These are phyloP conservation scores for Coregonus ussuriensis DNA, from an alignment of 2,797 vertebrate species.

Conservation along the genomic window DNA sequence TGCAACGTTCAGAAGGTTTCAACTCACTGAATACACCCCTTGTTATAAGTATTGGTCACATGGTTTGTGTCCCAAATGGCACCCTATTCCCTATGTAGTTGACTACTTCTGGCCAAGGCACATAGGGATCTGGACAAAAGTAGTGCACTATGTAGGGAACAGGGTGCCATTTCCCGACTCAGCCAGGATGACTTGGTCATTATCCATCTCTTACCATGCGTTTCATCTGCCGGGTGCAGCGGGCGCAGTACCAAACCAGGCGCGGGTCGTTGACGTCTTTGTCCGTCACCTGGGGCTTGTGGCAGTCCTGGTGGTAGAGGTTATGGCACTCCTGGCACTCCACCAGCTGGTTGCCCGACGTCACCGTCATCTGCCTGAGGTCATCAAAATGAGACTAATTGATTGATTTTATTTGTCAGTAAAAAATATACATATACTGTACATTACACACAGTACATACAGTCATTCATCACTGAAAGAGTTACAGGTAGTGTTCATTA, in stretches of 20 bases:
- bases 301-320: slow-evolving; percentile 98
- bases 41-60: neutral
- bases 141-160: too few relatives aligned
- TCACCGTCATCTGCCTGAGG: slow-evolving; percentile 95
- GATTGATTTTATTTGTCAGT: neutral
- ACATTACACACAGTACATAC: neutral
- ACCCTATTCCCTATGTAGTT: too few relatives aligned
- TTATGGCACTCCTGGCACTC: slow-evolving; percentile 99
- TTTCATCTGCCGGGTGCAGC: slow-evolving; percentile 98
- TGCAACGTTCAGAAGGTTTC: neutral
- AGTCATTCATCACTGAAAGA: too few relatives aligned
- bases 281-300: slow-evolving; percentile 97
- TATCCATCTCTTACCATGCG: slow-evolving; percentile 84
- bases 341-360: slow-evolving; percentile 94
- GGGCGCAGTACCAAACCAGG: slow-evolving; percentile 96
- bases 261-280: slow-evolving; percentile 98
- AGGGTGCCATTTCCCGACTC: too few relatives aligned
- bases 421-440: neutral
- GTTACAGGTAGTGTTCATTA: too few relatives aligned
- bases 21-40: neutral
- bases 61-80: neutral
- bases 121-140: too few relatives aligned
- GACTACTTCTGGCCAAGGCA: too few relatives aligned
- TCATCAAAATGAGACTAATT: neutral
- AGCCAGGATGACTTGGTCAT: neutral